phyloP scores from a whole-genome alignment of 2,888 invertebrate species.

The Tenthredo mesomela region DNA sequence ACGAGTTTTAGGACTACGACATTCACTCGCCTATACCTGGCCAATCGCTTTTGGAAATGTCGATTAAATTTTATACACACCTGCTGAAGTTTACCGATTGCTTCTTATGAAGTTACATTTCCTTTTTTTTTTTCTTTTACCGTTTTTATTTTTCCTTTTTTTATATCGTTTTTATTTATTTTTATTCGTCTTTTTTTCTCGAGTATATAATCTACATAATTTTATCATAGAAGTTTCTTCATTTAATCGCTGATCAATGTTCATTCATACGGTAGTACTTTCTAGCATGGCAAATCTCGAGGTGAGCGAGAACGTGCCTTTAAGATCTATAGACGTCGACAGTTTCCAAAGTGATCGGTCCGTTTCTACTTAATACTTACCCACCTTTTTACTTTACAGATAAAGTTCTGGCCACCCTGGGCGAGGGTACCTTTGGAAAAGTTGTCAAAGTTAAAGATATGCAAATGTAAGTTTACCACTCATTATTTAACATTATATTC shows the following conservation, averaged over 20 bases:
- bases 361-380: conserved; percentile 65
- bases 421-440: conserved; percentile 99
- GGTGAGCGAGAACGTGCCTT: conserved; percentile 58
- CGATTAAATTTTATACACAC: not conserved
- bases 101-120: conserved; percentile 13
- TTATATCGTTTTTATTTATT: not conserved
- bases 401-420: conserved; percentile 98
- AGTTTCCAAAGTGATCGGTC: conserved; percentile 67
- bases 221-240: conserved; percentile 62
- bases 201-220: conserved; percentile 57
- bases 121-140: conserved; percentile 31
- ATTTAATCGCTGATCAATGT: conserved; percentile 43
- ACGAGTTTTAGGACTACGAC: conserved; percentile 31
- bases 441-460: conserved; percentile 99
- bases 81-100: conserved; percentile 16
- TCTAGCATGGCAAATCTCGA: conserved; percentile 55
- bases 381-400: conserved; percentile 90
- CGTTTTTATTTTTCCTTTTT: conserved; percentile 24
- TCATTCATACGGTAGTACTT: conserved; percentile 40
- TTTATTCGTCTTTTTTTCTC: not conserved
- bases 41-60: conserved; percentile 47
- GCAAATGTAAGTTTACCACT: conserved; percentile 88
- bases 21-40: conserved; percentile 34
- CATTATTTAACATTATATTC: conserved; percentile 30
- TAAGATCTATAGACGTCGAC: conserved; percentile 43